Base-by-base conservation (phyloP, 2,113 vertebrate species). In the Edolisoma coerulescens region DNA sequence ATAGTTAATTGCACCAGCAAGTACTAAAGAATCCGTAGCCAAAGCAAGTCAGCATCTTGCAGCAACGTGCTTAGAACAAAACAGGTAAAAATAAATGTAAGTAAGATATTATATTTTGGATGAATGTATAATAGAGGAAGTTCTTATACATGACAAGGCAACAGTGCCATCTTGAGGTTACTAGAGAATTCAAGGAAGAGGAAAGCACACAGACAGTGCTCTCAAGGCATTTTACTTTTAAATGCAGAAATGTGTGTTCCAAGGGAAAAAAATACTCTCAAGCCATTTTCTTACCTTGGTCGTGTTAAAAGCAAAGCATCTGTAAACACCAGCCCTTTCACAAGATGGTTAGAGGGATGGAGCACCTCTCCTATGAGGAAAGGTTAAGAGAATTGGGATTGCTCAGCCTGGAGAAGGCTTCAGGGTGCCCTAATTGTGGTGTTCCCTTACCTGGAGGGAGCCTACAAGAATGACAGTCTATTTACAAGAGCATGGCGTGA, bases 111-210 rank as follows among this genome's bases (percentile, higher is more conserved):
- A 63, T 23, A 65, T 47, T 32, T 37, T 69, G 28, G 12, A 35
- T 23, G 5, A 27, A 27, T 18, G 3, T 10, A 12, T 30, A 8
- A 5, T 3, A 13, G 37, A 50, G 16, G 16, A 35, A 14, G 28
- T 32, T 69, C 11, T 6, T 35, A 28, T 8, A 30, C 87, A 32
- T 39, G 24, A 27, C 39, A 86, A 89, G 10, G 22, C 75, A 74
- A 56, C 54, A 94, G 91, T 80, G 93, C 97, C 98, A 95, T 88
- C 98, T 97, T 45, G 97, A 93, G 98, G 96, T 54, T 20, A 39
- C 4, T 13, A 5, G 11, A 77, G 27, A 82, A 84, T 73, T 49
- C 65, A 84, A 73, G 27, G n/a, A 78, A 47, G 30, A 45, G 41
- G 30, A 69, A 90, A 71, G 50, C 17, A n/a, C 42, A 7, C 24